Evolutionary conservation across 2,113 vertebrate species (phyloP).

Genomic region (Notarius quadriscutis): DNA sequence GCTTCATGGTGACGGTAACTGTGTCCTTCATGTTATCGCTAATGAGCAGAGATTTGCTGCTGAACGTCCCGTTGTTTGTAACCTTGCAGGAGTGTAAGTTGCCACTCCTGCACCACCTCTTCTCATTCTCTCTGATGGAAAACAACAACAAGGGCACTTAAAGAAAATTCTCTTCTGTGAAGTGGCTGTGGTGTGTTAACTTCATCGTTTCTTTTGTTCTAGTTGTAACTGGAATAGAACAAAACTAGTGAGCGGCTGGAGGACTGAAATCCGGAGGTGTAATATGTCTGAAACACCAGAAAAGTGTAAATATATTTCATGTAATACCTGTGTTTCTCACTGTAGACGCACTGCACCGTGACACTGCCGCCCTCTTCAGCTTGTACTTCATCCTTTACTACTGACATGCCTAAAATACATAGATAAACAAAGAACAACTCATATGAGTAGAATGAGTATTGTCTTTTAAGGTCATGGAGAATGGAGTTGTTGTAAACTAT

Average conservation of each 20-base stretch:
- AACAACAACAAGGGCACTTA: conserved; percentile 41
- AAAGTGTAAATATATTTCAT: not conserved
- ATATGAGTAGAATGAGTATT: not conserved
- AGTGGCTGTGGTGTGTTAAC: not conserved
- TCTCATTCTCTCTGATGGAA: conserved; percentile 62
- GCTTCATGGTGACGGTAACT: conserved; percentile 62
- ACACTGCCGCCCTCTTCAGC: conserved; percentile 66
- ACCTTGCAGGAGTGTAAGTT: conserved; percentile 63
- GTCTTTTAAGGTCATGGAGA: not conserved
- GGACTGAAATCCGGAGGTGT: not conserved
- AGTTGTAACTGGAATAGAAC: not conserved
- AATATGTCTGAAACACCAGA: not conserved
- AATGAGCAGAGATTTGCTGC: conserved; percentile 63
- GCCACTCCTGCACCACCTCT: conserved; percentile 75
- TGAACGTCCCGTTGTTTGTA: conserved; percentile 57
- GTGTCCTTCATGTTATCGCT: conserved; percentile 62
- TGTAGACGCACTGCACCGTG: conserved; percentile 68
- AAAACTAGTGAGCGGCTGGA: not conserved
- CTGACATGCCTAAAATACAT: conserved; percentile 63
- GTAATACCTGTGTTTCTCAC: conserved; percentile 67
- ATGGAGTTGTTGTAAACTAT: not conserved
- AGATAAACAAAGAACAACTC: not conserved
- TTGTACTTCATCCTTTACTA: conserved; percentile 55
- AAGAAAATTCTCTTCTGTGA: not conserved
- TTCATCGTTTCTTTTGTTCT: not conserved